Base-by-base conservation (phyloP, 1,140 invertebrate species). In the Lordiphosa stackelbergi region DNA sequence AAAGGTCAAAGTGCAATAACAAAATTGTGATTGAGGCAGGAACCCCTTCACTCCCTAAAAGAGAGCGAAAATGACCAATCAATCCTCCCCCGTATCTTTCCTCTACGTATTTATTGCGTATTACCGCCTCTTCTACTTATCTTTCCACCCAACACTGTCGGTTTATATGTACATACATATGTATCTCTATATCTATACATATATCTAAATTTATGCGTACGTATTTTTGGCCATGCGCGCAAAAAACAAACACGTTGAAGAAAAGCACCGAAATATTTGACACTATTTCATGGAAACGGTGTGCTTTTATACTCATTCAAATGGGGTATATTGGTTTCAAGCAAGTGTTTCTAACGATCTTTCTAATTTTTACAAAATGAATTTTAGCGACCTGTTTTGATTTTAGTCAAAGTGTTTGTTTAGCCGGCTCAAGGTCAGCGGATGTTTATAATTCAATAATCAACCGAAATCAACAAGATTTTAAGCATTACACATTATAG, bases 221-320 rank as follows among this genome's bases (percentile, higher is more conserved):
- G 66, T 69, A 69, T 69, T 69, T 69, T 69, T 69, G 66, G 66
- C 65, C 66, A 69, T 69, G 66, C 65, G 66, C 62, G 64, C 47
- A 38, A 45, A 46, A 38, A 58, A 10, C 37, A 34, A 10, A 28
- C 37, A 46, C 24, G 22, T 9, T 7, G 11, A 16, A 42, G 7
- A 19, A 13, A 38, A 37, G 11, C 54, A 38, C 13, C 38, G 11
- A 60, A 51, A 43, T 46, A 41, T 34, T 58, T 59, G 63, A 46
- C 64, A 66, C 49, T 53, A 36, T 47, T 42, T 31, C 40, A 42
- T 63, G 37, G 51, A 66, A 68, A 68, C 24, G 38, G 54, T 22
- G 43, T 68, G 54, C 41, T 56, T 13, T 51, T 13, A 19, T 47
- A n/a, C 16, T 31, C 11, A 10, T 11, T 24, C 22, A 24, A 5